phyloP scores from a whole-genome alignment of 2,888 invertebrate species.

The Euplagia quadripunctaria region DNA sequence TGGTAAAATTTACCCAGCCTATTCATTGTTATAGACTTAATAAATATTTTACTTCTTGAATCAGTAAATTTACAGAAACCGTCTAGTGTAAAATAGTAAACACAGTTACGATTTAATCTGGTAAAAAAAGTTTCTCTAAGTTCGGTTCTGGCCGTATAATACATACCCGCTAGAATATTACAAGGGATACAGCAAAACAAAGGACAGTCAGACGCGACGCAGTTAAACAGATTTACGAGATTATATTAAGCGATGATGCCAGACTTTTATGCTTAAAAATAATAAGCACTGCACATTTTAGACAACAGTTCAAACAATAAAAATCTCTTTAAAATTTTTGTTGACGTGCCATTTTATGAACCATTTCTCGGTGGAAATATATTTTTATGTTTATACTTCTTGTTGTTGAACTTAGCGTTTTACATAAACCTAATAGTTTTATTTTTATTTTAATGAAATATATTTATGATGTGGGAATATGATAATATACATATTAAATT shows the following conservation, averaged over 20 bases:
- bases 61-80: no score
- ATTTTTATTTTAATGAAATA: no score
- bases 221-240: slow-evolving; percentile 55
- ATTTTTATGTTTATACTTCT: not conserved
- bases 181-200: slow-evolving; percentile 55
- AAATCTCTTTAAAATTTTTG: not conserved
- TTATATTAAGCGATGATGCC: slow-evolving; percentile 39
- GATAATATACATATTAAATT: no score
- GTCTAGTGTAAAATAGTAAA: no score
- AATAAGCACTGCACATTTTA: slow-evolving; percentile 42
- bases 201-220: slow-evolving; percentile 52
- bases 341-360: not conserved
- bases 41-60: no score
- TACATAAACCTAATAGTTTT: not conserved
- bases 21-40: no score
- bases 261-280: slow-evolving; percentile 34
- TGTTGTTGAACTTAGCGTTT: not conserved
- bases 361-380: not conserved
- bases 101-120: not conserved
- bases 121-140: not conserved
- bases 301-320: not conserved
- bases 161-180: slow-evolving; percentile 37
- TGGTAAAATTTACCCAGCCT: no score
- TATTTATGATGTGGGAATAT: not conserved
- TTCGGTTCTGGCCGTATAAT: not conserved